Percentiles rank a stretch among this genome's conserved stretches.
Evolutionary conservation across 2,113 vertebrate species (phyloP).

Genomic region (Chascanopsetta lugubris): DNA sequence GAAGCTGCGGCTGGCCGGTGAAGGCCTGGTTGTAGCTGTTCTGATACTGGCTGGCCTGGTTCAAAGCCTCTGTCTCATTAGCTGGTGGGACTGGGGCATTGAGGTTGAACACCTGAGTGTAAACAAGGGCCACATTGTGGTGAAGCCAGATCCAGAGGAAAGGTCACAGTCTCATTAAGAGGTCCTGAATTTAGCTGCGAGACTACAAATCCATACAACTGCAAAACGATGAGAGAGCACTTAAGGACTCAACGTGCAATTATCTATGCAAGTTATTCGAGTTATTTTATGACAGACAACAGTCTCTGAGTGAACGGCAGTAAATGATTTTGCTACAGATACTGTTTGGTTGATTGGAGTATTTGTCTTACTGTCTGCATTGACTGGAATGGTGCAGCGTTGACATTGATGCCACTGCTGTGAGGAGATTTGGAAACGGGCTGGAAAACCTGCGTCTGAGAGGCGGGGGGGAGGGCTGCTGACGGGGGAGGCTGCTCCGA

Average conservation of each 20-base stretch:
- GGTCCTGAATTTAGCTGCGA: conserved; percentile 22
- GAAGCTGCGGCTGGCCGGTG: conserved; percentile 86
- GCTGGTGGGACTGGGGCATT: conserved; percentile 96
- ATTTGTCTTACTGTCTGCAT: conserved; percentile 93
- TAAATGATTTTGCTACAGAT: not conserved
- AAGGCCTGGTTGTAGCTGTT: conserved; percentile 94
- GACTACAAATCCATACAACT: conserved; percentile 25
- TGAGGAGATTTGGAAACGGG: conserved; percentile 92
- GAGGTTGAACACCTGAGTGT: conserved; percentile 94
- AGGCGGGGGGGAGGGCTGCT: conserved; percentile 84
- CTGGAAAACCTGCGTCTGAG: conserved; percentile 94
- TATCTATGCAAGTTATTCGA: not conserved
- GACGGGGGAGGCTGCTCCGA: conserved; percentile 90
- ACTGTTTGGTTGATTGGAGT: not conserved
- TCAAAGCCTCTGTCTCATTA: conserved; percentile 92
- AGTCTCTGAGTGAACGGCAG: not conserved
- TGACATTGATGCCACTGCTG: conserved; percentile 97
- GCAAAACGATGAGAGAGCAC: conserved; percentile 18
- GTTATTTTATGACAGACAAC: conserved; percentile 14
- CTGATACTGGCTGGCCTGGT: conserved; percentile 93
- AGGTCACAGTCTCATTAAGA: conserved; percentile 43
- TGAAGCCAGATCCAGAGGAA: conserved; percentile 52
- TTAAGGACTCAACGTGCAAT: not conserved
- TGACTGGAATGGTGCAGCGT: conserved; percentile 99
- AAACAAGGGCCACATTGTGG: conserved; percentile 52